A percentile compares a stretch with the other conserved stretches of the same genome.
phyloP scores from a whole-genome alignment of 2,888 invertebrate species.

The Luperina testacea region DNA sequence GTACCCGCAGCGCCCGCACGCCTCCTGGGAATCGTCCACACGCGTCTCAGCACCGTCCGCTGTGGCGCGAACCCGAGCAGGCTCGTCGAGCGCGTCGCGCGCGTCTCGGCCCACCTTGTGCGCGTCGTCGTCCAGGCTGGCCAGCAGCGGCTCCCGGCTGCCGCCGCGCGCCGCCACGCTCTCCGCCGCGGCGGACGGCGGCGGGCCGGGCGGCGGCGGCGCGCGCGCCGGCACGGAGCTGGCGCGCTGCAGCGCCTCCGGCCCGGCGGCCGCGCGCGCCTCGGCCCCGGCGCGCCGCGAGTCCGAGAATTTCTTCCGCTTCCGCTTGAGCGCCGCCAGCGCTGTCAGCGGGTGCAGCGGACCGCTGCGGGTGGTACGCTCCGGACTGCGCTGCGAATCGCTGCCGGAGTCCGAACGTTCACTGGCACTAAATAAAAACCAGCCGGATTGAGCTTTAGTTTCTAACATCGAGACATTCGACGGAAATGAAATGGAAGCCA shows the following conservation, averaged over 20 bases:
- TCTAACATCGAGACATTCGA: not conserved
- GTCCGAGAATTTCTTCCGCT: constrained; percentile 95
- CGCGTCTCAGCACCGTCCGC: constrained; percentile 54
- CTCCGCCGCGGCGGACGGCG: constrained; percentile 69
- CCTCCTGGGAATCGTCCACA: constrained; percentile 64
- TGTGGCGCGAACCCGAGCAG: constrained; percentile 38
- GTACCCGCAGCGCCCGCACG: constrained; percentile 77
- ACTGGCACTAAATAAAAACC: constrained; percentile 79
- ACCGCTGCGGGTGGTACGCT: constrained; percentile 76
- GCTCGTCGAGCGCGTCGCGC: constrained; percentile 1
- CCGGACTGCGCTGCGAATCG: constrained; percentile 92
- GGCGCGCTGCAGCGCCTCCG: constrained; percentile 79
- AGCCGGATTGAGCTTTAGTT: not conserved
- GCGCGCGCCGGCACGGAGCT: constrained; percentile 73
- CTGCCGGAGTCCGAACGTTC: constrained; percentile 93
- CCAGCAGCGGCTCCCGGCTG: constrained; percentile 92
- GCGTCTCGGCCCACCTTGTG: constrained; percentile 76
- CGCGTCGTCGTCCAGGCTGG: constrained; percentile 88
- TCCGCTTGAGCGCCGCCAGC: constrained; percentile 93
- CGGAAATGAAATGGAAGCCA: constrained; percentile 21
- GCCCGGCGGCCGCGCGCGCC: constrained; percentile 59
- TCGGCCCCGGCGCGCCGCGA: constrained; percentile 91
- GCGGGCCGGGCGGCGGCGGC: constrained; percentile 70
- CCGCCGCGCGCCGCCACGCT: constrained; percentile 78
- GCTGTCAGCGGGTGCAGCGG: constrained; percentile 89